Base-by-base conservation (phyloP, 2,888 invertebrate genomes). In the Eumacrocentrus americanus region DNA sequence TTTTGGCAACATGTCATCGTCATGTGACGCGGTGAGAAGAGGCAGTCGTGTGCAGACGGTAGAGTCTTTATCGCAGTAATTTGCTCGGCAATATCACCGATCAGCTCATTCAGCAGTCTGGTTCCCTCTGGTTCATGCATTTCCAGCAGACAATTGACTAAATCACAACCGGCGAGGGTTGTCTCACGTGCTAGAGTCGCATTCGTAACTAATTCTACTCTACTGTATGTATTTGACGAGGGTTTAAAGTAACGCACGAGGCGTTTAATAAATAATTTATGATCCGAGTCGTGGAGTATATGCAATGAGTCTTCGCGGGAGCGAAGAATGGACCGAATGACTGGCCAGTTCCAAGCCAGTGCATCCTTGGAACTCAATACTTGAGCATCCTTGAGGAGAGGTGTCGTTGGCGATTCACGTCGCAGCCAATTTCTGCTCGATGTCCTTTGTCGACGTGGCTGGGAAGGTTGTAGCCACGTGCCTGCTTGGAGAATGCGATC, bases 341-440 rank as follows among this genome's bases (percentile, higher is more conserved):
- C 85, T 71, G 92, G 91, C 96, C 96, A 97, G 78, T 96, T 91
- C 97, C 97, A 97, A 0, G 88, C 86, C 60, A 87, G 87, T 3
- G 91, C 91, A 72, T 94, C 94, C 70, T 92, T 91, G 60, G 88
- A 87, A 58, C 86, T 84, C 70, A 94, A 84, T 2, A 97, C 95
- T 66, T 91, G 88, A 1, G 94, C 91, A 68, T 94, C 92, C 72
- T 89, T 88, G 14, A 96, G 65, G 29, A 80, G 62, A 5, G 76
- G 72, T 1, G 75, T 70, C 5, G 76, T 75, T 1, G 78, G 73
- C 1, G 78, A 78, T 38, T 79, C 78, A 4, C 80, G 70, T 9
- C 73, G 72, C 11, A 81, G 57, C 80, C 80, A 81, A 25, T 74
- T 73, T 22, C 73, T 68, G 23, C 72, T 70, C 0, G 75, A 71